A percentile compares a stretch with the other conserved stretches of the same genome.
These are phyloP conservation scores for Platysteira castanea DNA, from an alignment of 2,113 vertebrate genomes.

Conservation along the genomic window DNA sequence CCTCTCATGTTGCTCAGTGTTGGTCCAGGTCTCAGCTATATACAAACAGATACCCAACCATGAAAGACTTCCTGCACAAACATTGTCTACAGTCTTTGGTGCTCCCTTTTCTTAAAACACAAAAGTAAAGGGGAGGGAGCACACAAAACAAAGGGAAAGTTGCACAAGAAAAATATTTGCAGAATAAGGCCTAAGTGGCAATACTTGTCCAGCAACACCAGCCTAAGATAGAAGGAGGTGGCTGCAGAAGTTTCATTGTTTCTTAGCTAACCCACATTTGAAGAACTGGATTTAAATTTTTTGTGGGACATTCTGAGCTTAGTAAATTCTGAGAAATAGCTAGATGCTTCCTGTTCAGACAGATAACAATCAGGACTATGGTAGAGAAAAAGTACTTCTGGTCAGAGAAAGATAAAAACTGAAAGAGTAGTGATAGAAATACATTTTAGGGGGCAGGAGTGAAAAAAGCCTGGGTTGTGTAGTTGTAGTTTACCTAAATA, in stretches of 20 bases:
- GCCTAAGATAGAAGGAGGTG: background rate
- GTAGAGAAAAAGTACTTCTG: background rate
- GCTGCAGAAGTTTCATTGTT: background rate
- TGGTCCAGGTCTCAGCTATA: background rate
- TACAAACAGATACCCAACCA: background rate
- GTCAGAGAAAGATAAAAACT: background rate
- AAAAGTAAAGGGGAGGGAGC: background rate
- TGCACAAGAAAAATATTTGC: background rate
- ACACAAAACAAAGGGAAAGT: background rate
- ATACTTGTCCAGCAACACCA: background rate
- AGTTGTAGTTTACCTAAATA: background rate
- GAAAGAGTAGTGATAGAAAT: background rate
- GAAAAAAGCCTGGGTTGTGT: background rate
- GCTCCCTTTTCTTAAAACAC: background rate
- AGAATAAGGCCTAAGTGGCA: background rate
- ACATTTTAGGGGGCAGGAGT: background rate
- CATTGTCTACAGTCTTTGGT: background rate
- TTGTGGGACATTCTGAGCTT: background rate
- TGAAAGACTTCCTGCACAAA: background rate
- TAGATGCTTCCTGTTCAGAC: background rate
- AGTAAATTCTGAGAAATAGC: slow-evolving; percentile 1
- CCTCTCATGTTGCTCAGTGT: background rate
- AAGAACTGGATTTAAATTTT: background rate
- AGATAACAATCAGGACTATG: background rate
- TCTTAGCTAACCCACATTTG: background rate